These are phyloP conservation scores for Ondatra zibethicus DNA, from an alignment of 2,113 vertebrate species.

Conservation along the genomic window DNA sequence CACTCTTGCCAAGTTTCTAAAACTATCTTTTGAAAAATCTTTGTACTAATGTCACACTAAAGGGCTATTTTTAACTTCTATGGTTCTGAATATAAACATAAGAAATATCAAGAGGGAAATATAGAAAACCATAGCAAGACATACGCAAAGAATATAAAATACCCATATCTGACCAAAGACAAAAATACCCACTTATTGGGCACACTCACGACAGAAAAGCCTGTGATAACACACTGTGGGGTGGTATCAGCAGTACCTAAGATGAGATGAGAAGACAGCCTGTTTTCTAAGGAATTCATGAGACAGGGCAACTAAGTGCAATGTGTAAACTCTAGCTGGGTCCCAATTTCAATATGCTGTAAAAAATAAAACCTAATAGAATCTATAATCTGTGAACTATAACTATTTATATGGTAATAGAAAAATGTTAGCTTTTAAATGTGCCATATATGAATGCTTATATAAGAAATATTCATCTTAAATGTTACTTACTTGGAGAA, in stretches of 20 bases:
- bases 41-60: neutral
- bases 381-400: neutral
- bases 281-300: conserved; percentile 14
- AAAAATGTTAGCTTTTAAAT: neutral
- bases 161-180: neutral
- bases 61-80: neutral
- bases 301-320: neutral
- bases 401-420: conserved; percentile 45
- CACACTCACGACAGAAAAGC: neutral
- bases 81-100: conserved; percentile 52
- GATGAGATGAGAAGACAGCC: neutral
- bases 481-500: neutral
- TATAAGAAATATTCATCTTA: neutral
- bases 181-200: neutral
- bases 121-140: neutral
- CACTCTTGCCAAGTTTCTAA: neutral
- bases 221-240: neutral
- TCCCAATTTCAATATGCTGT: conserved; percentile 33
- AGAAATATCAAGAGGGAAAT: conserved; percentile 8
- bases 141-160: conserved; percentile 29
- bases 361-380: neutral
- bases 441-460: neutral
- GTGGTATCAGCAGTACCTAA: neutral
- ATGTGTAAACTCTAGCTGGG: neutral
- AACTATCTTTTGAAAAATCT: neutral